These are phyloP conservation scores for Xerus rutilus DNA, from an alignment of 2,797 vertebrate species.

Conservation along the genomic window DNA sequence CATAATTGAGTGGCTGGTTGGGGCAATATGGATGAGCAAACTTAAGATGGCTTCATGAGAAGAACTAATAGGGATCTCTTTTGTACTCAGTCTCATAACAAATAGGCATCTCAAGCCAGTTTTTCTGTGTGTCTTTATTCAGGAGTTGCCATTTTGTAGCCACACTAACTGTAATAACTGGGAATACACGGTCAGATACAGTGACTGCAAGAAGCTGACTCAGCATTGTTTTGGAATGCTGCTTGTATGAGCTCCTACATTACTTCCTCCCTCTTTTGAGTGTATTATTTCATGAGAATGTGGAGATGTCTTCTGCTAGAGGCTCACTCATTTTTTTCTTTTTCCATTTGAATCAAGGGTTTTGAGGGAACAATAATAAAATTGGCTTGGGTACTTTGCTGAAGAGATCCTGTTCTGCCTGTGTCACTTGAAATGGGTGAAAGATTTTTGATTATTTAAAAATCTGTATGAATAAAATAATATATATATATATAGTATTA, in stretches of 20 bases:
- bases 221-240: background rate
- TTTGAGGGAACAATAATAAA: background rate
- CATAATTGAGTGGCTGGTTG: background rate
- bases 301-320: background rate
- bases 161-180: background rate
- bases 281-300: background rate
- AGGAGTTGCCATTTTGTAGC: background rate
- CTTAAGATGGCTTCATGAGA: background rate
- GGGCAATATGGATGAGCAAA: background rate
- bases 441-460: background rate
- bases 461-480: background rate
- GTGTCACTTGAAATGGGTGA: background rate
- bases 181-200: background rate
- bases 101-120: background rate
- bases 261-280: background rate
- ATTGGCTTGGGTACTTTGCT: background rate
- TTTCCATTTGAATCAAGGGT: background rate
- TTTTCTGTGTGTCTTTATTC: background rate
- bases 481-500: background rate
- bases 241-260: background rate
- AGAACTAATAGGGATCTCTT: background rate
- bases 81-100: background rate
- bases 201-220: background rate
- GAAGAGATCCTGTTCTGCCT: background rate
- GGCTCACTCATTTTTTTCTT: background rate